Evolutionary conservation across 2,797 vertebrate species (phyloP).

Genomic region (Nothura maculosa): DNA sequence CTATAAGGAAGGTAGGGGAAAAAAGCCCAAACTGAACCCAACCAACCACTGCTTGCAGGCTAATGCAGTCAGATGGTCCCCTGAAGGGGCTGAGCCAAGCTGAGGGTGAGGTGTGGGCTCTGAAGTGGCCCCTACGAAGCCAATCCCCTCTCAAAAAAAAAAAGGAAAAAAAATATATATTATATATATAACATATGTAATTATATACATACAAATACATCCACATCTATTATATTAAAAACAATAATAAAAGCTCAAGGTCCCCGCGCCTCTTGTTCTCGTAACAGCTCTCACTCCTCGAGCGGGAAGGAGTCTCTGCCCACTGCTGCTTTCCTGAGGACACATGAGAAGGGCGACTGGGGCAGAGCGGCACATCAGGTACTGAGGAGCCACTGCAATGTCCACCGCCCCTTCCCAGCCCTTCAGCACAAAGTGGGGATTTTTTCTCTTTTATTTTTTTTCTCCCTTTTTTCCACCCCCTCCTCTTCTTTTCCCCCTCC

Average conservation of each 20-base stretch:
- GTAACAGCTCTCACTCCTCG: neutral
- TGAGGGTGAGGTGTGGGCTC: no score
- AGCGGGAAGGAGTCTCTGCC: conserved; percentile 52
- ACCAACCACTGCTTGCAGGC: no score
- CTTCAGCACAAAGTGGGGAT: conserved; percentile 56
- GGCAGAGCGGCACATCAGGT: conserved; percentile 53
- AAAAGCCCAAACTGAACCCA: neutral
- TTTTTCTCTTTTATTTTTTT: neutral
- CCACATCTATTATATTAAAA: no score
- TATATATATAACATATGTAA: no score
- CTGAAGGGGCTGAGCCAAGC: no score
- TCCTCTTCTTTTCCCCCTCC: neutral
- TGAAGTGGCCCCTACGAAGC: no score
- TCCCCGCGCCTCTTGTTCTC: neutral
- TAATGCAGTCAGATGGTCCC: no score
- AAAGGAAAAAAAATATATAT: no score
- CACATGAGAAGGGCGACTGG: conserved; percentile 43
- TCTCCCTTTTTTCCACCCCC: no score
- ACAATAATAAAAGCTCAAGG: neutral
- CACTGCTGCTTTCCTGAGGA: conserved; percentile 32
- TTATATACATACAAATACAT: no score
- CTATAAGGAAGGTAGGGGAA: no score
- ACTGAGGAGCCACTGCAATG: conserved; percentile 53
- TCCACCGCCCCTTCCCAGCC: conserved; percentile 58
- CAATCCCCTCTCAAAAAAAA: no score